Percentiles rank a stretch among this genome's conserved stretches.
These are phyloP conservation scores for Sphenopsis melanotis DNA, from an alignment of 2,797 vertebrate genomes.

Conservation along the genomic window DNA sequence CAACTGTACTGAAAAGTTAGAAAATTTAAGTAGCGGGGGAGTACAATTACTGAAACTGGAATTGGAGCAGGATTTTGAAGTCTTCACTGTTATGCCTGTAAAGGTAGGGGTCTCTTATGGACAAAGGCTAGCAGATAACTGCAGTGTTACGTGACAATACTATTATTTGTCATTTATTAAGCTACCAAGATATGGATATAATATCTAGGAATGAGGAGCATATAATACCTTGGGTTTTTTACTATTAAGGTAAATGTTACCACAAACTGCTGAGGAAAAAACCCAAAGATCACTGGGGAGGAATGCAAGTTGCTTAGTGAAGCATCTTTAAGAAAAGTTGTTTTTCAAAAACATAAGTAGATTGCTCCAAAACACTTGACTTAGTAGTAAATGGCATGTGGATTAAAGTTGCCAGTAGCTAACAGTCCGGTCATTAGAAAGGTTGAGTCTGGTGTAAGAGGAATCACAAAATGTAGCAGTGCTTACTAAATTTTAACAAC, in stretches of 20 bases:
- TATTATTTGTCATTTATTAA: background rate
- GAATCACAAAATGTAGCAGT: background rate
- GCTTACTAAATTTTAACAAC: background rate
- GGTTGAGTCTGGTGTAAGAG: background rate
- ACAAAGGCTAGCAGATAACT: background rate
- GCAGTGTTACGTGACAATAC: background rate
- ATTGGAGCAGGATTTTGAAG: background rate
- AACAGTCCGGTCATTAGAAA: background rate
- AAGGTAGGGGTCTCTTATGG: background rate
- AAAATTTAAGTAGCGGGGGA: background rate
- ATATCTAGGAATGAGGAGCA: background rate
- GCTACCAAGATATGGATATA: background rate
- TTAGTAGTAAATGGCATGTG: background rate
- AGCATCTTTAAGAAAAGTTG: background rate
- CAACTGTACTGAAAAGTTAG: background rate
- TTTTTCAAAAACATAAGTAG: background rate
- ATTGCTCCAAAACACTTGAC: background rate
- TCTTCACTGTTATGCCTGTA: background rate
- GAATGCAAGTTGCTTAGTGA: background rate
- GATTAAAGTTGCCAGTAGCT: background rate
- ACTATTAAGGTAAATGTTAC: background rate
- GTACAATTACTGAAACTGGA: background rate
- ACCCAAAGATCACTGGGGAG: background rate
- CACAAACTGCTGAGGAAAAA: background rate
- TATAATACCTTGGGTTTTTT: background rate